These are phyloP conservation scores for Phenacoccus solenopsis DNA, from an alignment of 1,140 invertebrate species.

Conservation along the genomic window DNA sequence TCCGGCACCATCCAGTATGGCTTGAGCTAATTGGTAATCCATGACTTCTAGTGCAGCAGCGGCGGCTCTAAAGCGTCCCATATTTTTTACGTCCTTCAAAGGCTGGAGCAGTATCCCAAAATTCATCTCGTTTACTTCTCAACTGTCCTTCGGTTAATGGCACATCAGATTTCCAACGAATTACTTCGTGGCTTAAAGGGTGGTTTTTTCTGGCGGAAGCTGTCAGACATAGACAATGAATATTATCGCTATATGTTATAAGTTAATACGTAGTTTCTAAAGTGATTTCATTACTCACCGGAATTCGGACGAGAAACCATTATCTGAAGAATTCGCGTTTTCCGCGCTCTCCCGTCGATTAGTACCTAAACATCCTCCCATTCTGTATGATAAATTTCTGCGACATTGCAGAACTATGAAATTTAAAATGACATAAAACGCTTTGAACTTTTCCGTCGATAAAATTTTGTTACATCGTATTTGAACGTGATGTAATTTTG, in stretches of 20 bases:
- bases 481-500: neutral
- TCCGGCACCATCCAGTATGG: slow-evolving; percentile 90
- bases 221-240: slow-evolving; percentile 21
- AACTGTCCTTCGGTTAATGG: slow-evolving; percentile 88
- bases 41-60: slow-evolving; percentile 73
- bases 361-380: slow-evolving; percentile 74
- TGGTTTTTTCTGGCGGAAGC: slow-evolving; percentile 64
- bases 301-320: slow-evolving; percentile 60
- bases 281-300: slow-evolving; percentile 41
- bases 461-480: neutral
- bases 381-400: slow-evolving; percentile 40
- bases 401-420: slow-evolving; percentile 37
- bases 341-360: slow-evolving; percentile 61
- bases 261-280: neutral
- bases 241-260: no score
- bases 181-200: slow-evolving; percentile 81
- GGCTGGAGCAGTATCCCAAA: slow-evolving; percentile 94
- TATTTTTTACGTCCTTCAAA: slow-evolving; percentile 94
- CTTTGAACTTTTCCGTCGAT: no score
- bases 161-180: slow-evolving; percentile 91
- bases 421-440: no score
- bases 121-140: slow-evolving; percentile 86
- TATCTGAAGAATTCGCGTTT: slow-evolving; percentile 59
- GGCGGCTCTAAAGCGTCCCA: slow-evolving; percentile 91
- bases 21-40: slow-evolving; percentile 87